Base-by-base conservation (phyloP, 2,888 invertebrate genomes). In the Drosophila neotestacea region DNA sequence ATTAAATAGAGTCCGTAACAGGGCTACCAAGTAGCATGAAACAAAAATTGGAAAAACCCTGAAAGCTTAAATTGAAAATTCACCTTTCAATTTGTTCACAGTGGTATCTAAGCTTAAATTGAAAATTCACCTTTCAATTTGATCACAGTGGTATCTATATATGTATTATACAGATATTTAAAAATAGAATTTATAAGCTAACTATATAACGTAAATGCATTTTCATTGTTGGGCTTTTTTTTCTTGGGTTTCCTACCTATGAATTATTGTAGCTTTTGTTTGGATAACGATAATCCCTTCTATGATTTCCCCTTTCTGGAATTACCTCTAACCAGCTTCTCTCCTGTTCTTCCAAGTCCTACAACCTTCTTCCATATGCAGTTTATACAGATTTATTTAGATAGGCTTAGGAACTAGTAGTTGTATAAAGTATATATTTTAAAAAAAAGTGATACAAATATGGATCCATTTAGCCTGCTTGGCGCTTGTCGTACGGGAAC, bases 401-500 rank as follows among this genome's bases (percentile, higher is more conserved):
- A 13, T 58, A 10, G 13, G 2, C 64, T 64, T 64, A 64, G 42
- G n/a, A 36, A 50, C 50, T 60, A 65, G 36, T 50, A 59, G 50
- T 60, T 42, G 4, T 42, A 51, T 34, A 51, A 36, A 38, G 38
- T n/a, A 48, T n/a, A 50, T 22, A n/a, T 28, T 28, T n/a, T 16
- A 34, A 50, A 55, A 56, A 55, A 41, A 34, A 13, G 22, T 44
- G 32, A 39, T 30, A 44, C 4, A 50, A 50, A 50, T 50, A 34
- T 58, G 34, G 32, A 56, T 32, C 65, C 47, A 44, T 81, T 52
- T 52, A 55, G 55, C 72, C 39, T 22, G 42, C 38, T 51, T 30
- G 79, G 60, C 88, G 80, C 81, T 79, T 76, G 86, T 65, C 50
- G 48, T 58, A 7, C 30, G 38, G 36, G 36, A 22, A 50, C 32